Conservation (phyloP, 2,797 vertebrate genomes). For the Onychomys torridus region DNA sequence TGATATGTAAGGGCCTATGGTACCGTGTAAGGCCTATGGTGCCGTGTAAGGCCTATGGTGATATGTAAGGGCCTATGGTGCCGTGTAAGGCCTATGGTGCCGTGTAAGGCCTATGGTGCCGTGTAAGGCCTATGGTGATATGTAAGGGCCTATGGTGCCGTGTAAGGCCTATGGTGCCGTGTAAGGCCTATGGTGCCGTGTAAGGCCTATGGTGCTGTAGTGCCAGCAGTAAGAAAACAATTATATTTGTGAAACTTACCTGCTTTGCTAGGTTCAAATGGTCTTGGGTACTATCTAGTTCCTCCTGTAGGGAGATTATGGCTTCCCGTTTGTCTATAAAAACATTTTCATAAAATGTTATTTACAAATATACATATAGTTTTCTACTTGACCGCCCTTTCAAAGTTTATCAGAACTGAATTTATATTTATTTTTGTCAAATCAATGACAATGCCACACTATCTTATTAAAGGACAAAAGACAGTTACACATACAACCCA, state of each 20-base stretch:
- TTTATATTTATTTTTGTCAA: slow-evolving; percentile 41
- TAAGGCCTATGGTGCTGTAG: not conserved
- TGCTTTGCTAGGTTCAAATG: slow-evolving; percentile 85
- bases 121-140: too few relatives aligned
- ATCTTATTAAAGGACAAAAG: slow-evolving; percentile 30
- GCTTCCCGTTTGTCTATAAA: slow-evolving; percentile 87
- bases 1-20: not conserved
- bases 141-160: not conserved
- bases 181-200: not conserved
- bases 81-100: not conserved
- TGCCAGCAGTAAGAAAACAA: not conserved
- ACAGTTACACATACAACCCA: not conserved
- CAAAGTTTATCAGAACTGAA: slow-evolving; percentile 35
- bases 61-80: too few relatives aligned
- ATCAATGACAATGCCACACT: not conserved
- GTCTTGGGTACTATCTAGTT: slow-evolving; percentile 84
- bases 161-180: not conserved
- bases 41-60: not conserved
- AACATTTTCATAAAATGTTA: slow-evolving; percentile 67
- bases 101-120: not conserved
- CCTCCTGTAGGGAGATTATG: slow-evolving; percentile 84
- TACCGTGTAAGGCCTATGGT: too few relatives aligned
- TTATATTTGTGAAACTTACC: slow-evolving; percentile 81
- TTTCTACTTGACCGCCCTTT: not conserved
- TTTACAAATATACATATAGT: not conserved